A percentile compares a stretch with the other conserved stretches of the same genome.
phyloP scores from a whole-genome alignment of 2,888 invertebrate genomes.

The Troilus luridus region DNA sequence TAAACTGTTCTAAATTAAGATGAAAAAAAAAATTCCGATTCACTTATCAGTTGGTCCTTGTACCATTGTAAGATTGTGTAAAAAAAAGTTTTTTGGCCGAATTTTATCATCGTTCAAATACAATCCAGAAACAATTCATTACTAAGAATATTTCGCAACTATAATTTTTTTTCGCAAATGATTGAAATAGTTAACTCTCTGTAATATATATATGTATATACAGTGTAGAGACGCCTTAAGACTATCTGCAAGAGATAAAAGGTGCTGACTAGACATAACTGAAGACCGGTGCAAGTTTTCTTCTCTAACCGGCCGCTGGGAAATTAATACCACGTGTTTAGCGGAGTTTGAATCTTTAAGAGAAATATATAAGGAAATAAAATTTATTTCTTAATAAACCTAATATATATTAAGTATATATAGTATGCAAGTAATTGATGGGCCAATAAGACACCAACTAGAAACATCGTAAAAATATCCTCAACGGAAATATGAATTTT shows the following conservation, averaged over 20 bases:
- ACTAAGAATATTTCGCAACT: background rate
- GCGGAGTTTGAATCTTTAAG: background rate
- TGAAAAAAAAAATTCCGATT: background rate
- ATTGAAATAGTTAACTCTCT: background rate
- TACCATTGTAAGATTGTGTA: background rate
- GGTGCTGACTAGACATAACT: slow-evolving; percentile 2
- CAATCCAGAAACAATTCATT: background rate
- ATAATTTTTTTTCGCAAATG: background rate
- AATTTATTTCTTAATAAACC: background rate
- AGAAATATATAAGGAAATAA: background rate
- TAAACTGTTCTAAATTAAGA: background rate
- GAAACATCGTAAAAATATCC: no score
- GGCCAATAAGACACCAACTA: no score
- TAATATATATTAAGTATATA: no score
- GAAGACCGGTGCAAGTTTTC: background rate
- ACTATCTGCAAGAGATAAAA: slow-evolving; percentile 8
- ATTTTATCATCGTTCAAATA: slow-evolving; percentile 1
- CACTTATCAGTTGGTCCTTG: slow-evolving; percentile 8
- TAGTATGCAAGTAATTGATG: no score
- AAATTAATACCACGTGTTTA: background rate
- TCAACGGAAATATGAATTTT: no score
- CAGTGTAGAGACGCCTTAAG: background rate
- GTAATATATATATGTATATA: no score
- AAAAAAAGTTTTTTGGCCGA: background rate
- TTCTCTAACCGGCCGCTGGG: background rate